Percentiles rank a stretch among this genome's conserved stretches.
These are phyloP conservation scores for Pocota personata DNA, from an alignment of 2,888 invertebrate genomes.

Conservation along the genomic window DNA sequence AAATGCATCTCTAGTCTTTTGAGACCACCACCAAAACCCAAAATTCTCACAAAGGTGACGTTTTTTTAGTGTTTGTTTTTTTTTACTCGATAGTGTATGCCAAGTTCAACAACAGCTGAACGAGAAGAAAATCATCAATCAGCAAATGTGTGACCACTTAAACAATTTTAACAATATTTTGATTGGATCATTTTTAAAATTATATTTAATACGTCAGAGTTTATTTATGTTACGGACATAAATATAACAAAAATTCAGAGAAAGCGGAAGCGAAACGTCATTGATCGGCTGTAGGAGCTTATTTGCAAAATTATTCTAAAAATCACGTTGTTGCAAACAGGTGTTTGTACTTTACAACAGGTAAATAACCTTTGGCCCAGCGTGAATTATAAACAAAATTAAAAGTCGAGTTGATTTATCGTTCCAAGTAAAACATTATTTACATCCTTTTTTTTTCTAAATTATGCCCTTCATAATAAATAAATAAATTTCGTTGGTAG, in stretches of 20 bases:
- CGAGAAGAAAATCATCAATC: background rate
- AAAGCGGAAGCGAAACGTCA: conserved; percentile 25
- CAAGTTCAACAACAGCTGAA: conserved; percentile 22
- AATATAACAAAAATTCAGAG: background rate
- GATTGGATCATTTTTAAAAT: conserved; percentile 41
- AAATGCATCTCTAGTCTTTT: background rate
- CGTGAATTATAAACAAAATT: background rate
- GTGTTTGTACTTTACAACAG: conserved; percentile 7
- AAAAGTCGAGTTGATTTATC: background rate
- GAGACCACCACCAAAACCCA: too few species aligned
- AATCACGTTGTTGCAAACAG: conserved; percentile 12
- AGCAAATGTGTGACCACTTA: background rate
- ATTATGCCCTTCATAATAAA: background rate
- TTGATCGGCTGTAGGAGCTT: background rate
- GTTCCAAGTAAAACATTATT: background rate
- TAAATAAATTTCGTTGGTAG: background rate
- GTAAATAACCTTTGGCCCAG: background rate
- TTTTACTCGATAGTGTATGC: background rate
- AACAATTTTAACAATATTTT: conserved; percentile 4
- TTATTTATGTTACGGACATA: conserved; percentile 24
- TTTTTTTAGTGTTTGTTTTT: too few species aligned
- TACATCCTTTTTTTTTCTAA: background rate
- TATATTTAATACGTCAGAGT: conserved; percentile 34
- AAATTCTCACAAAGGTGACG: too few species aligned
- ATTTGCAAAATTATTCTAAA: background rate